phyloP scores from a whole-genome alignment of 2,113 vertebrate genomes.

The Carassius carassius region DNA sequence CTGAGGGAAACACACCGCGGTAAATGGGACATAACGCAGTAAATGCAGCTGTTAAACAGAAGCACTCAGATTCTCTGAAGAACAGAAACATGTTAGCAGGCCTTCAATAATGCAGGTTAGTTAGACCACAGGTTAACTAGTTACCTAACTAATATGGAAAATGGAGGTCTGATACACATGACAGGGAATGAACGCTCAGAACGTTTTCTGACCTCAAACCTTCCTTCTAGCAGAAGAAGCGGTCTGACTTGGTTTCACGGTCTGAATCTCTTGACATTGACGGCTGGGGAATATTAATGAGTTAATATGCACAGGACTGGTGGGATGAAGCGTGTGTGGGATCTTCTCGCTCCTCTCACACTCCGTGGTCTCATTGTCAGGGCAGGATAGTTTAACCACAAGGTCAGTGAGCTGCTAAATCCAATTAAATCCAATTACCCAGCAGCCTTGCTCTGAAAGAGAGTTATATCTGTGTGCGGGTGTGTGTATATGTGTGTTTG shows the following conservation, averaged over 20 bases:
- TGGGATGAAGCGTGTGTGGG: not conserved
- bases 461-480: constrained; percentile 49
- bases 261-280: not conserved
- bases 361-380: constrained; percentile 43
- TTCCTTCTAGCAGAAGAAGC: not conserved
- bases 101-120: not conserved
- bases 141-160: not conserved
- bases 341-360: constrained; percentile 4
- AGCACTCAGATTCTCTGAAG: not conserved
- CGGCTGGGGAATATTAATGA: not conserved
- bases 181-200: not conserved
- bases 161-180: not conserved
- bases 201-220: not conserved
- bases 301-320: not conserved
- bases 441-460: constrained; percentile 50
- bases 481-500: not conserved
- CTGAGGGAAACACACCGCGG: not conserved
- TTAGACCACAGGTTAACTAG: not conserved
- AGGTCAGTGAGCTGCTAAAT: constrained; percentile 66
- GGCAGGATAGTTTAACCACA: constrained; percentile 58
- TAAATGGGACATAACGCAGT: not conserved
- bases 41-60: constrained; percentile 3
- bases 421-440: constrained; percentile 68
- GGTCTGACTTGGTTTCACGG: not conserved
- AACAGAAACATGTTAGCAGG: not conserved